Base-by-base conservation (phyloP, 2,888 invertebrate species). In the Operophtera brumata region DNA sequence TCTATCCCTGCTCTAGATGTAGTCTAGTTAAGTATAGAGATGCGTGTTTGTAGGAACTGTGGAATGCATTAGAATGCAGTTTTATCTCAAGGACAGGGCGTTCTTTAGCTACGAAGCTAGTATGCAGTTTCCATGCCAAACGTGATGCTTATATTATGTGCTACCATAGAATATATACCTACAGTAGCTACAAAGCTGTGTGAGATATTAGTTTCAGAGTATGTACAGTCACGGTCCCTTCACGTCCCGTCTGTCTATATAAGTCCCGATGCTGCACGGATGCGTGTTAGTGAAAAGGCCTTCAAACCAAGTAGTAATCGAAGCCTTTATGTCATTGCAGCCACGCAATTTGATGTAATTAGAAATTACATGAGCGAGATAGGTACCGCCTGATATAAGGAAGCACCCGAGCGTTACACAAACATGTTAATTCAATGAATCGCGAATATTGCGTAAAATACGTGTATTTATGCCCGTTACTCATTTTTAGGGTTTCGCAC, bases 301-400 rank as follows among this genome's bases (percentile, higher is more conserved):
- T 44, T n/a, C 14, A 13, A 42, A 43, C 13, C 30, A 43, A 35
- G 39, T 35, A 47, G 25, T 30, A 43, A 35, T 36, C 32, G 37
- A 25, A 37, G 47, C 32, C 67, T 80, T 88, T 88, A 88, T 88
- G 82, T 88, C 87, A 89, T 78, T 84, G 81, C 58, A 72, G 59
- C 82, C 86, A 88, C 86, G 87, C 82, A 82, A 81, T 80, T 84
- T 81, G 78, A 84, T 78, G 88, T 87, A 86, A 88, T 86, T 82
- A 78, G 68, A 75, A 80, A 83, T 86, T 84, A 86, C 82, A 82
- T 82, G 80, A 75, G 63, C 74, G 64, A 63, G 64, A 66, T 76
- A 78, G 77, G 73, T 79, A 74, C 68, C 72, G 56, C 47, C 60
- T 61, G 63, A 57, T 69, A 75, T 72, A 66, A 72, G 75, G 73